These are phyloP conservation scores for Entomyzon cyanotis DNA, from an alignment of 2,113 vertebrate genomes.

Conservation along the genomic window DNA sequence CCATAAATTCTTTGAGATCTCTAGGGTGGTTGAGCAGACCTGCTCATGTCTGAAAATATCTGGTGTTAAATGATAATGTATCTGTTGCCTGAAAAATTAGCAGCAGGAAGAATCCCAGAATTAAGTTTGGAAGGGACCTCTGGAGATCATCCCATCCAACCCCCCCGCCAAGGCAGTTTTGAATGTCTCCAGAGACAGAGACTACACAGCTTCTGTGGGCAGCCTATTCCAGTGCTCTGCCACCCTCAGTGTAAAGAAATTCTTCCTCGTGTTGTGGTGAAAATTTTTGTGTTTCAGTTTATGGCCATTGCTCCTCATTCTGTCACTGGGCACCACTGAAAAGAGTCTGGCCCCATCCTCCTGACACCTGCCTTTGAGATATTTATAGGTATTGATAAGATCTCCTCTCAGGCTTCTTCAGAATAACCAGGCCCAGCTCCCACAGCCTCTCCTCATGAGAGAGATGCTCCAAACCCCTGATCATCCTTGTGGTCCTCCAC, in stretches of 20 bases:
- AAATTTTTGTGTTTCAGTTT: accelerated
- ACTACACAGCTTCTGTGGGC: accelerated
- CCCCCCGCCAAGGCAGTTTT: neutral
- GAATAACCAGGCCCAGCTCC: neutral
- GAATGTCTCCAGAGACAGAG: neutral
- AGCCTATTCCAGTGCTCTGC: neutral
- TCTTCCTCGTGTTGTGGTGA: no score
- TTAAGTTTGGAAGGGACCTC: neutral
- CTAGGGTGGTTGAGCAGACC: neutral
- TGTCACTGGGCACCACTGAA: no score
- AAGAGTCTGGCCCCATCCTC: neutral
- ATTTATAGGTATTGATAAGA: neutral
- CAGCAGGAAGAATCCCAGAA: neutral
- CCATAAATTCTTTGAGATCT: neutral
- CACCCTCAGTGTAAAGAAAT: neutral
- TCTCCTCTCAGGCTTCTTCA: neutral
- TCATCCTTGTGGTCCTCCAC: neutral
- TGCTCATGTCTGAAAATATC: neutral
- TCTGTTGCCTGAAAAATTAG: neutral
- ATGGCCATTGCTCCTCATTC: neutral
- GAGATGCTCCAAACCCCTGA: neutral
- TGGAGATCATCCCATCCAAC: neutral
- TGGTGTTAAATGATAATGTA: neutral
- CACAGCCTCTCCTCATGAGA: neutral
- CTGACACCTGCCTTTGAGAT: accelerated